A percentile compares a stretch with the other conserved stretches of the same genome.
phyloP scores from a whole-genome alignment of 2,113 vertebrate genomes.

The Maccullochella peelii region DNA sequence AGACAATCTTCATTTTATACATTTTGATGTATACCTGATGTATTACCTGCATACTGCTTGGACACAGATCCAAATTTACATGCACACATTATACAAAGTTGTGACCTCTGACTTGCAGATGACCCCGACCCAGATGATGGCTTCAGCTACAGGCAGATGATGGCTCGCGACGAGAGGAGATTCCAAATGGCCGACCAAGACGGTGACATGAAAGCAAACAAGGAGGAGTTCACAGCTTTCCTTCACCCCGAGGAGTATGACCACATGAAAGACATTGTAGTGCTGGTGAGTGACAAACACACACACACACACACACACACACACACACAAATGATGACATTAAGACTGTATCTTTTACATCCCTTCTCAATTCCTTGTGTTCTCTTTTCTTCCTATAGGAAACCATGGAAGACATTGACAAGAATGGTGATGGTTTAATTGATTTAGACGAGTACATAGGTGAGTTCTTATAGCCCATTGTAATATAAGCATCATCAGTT shows the following conservation, averaged over 20 bases:
- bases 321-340: background rate
- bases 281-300: conserved; percentile 86
- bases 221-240: conserved; percentile 98
- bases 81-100: conserved; percentile 3
- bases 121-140: conserved; percentile 94
- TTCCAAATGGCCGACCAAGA: conserved; percentile 95
- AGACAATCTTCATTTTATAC: background rate
- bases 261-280: conserved; percentile 98
- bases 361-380: background rate
- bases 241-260: conserved; percentile 97
- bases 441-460: conserved; percentile 97
- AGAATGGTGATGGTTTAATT: conserved; percentile 97
- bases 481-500: background rate
- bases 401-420: conserved; percentile 99
- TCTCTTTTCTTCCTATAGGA: conserved; percentile 82
- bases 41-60: background rate
- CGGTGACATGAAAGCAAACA: conserved; percentile 90
- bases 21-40: background rate
- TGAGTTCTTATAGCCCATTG: conserved; percentile 72
- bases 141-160: conserved; percentile 98
- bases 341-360: background rate
- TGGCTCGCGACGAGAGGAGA: conserved; percentile 94
- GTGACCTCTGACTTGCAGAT: conserved; percentile 81
- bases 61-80: no score
- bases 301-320: background rate